Evolutionary conservation across 2,797 vertebrate genomes (phyloP), one percentile per base, ranked within the genome.

Genomic region (Etheostoma perlongum): DNA sequence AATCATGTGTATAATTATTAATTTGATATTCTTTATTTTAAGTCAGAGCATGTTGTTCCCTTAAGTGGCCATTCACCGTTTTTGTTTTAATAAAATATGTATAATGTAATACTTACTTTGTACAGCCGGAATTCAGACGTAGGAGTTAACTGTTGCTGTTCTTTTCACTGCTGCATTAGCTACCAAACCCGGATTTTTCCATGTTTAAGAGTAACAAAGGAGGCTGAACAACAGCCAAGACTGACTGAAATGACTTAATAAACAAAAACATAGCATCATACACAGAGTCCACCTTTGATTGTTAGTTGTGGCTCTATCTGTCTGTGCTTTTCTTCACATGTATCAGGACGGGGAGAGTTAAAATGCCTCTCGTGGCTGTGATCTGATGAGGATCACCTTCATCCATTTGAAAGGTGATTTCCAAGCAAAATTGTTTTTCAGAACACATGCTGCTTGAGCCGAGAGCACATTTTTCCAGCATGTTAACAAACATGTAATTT

Each of bases 401-500:
- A 92, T 91, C 93, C 87, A 87, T 93, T 79, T 87, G 93, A 93
- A 95, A 95, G 90, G 94, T 91, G 87, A 95, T 91, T 94, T 95
- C 93, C 86, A 90, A 94, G 92, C 87, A 91, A 94, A 96, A 96
- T 91, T 92, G 94, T 90, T 93, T 95, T 96, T 95, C 92, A 89
- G 92, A 95, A 95, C 79, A 94, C 92, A 93, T 88, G 88, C 89
- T 94, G 94, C 88, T 96, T 94, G 91, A 96, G 92, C 90, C 93
- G 88, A 95, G 95, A 96, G 94, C 90, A 91, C 90, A 94, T 95
- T 95, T 95, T 93, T 93, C 93, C 94, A 92, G 94, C 93, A 95
- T 94, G 93, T 95, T 95, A 95, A 95, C 95, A 95, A 95, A 95
- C 94, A 95, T 95, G 93, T 95, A 93, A 95, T 95, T 95, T 95